Conservation (phyloP, 2,888 invertebrate genomes). For the Neoitamus cyanurus region DNA sequence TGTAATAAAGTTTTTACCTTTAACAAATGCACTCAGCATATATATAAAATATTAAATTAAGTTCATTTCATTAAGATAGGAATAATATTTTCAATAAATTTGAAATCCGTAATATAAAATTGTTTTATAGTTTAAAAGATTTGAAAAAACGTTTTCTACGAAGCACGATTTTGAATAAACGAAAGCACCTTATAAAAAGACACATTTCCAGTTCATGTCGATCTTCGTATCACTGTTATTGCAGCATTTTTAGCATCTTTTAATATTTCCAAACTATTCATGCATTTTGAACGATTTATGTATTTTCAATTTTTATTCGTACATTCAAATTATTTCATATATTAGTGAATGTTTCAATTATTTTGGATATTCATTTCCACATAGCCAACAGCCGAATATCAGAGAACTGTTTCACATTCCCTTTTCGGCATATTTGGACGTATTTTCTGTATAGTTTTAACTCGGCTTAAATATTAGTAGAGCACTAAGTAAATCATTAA, state of each 20-base stretch:
- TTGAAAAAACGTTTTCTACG: no score
- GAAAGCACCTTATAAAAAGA: no score
- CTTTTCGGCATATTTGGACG: constrained; percentile 24
- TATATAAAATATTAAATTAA: no score
- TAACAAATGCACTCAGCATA: no score
- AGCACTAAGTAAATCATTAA: constrained; percentile 1
- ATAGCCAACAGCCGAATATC: constrained; percentile 20
- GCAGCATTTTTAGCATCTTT: background rate
- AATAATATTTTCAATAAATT: no score
- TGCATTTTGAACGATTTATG: background rate
- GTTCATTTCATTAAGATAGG: no score
- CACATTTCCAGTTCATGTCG: no score
- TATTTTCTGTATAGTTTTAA: constrained; percentile 4
- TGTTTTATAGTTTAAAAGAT: no score
- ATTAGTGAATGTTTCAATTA: background rate
- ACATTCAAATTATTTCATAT: background rate
- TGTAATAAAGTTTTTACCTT: no score
- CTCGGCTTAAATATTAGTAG: constrained; percentile 2
- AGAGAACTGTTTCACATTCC: background rate
- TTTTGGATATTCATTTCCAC: background rate
- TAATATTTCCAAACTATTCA: background rate
- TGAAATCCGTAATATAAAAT: no score
- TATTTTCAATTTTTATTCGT: background rate
- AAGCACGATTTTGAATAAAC: no score
- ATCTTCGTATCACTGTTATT: no score